Evolutionary conservation across 53 echinoderm and acorn worm species (phyloP), one percentile per base, ranked within the genome.

Genomic region (Astropecten irregularis): DNA sequence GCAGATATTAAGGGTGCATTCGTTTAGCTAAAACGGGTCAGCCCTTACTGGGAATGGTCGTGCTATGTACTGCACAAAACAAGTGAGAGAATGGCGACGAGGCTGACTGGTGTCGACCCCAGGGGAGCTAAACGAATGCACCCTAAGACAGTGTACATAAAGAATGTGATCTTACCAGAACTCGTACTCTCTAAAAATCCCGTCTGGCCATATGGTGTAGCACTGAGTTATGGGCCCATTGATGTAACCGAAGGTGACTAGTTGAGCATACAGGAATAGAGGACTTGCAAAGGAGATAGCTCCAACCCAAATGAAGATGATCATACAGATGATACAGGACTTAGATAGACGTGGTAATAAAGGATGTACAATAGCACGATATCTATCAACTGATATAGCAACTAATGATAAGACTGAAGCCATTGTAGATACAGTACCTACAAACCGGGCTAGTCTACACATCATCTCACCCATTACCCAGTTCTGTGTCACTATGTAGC

Each of bases 331-430:
- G 28, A 86, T 76, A 16, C 63, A 67, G 14, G 81, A 62, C 53
- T 89, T 93, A 9, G 91, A 73, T 20, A 96, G 77, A 26, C 96
- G 89, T 39, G 96, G 96, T 57, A 88, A 58, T 9, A 96, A 73
- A 0, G 96, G 96, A 56, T 93, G 91, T 3, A 96, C 93, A 36
- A 96, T 96, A 23, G 96, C 96, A 2, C 93, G 83, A 46, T 94
- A 96, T 3, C 96, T 83, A 42, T 96, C 96, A 3, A 96, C 57
- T 0, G 96, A 89, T 9, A 96, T 86, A 0, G 93, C 89, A 11
- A 89, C 85, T 2, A 96, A 62, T 49, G 96, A 93, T 18, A 96
- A 49, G 27, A 96, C 91, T 38, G 89, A 91, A 0, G 93, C 96
- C 47, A 89, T 50, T 2, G 93, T 87, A 0, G 93, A 72, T 18